phyloP scores from a whole-genome alignment of 37 sponge, comb jelly and placozoan species.

The Geodia barretti region DNA sequence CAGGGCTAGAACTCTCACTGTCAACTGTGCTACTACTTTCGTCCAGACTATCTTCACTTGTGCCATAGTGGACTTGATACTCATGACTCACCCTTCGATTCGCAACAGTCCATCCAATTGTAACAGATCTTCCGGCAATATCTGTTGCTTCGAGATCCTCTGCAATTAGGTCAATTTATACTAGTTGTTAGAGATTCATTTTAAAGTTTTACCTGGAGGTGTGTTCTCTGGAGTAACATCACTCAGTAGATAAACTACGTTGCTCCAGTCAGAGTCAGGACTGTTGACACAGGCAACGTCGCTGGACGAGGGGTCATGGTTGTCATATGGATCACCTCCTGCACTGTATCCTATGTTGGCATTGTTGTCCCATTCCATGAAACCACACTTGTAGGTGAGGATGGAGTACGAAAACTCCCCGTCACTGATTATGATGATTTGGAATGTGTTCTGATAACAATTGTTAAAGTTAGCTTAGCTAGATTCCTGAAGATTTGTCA shows the following conservation, averaged over 20 bases:
- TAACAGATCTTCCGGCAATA: not conserved
- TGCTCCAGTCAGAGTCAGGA: slow-evolving; percentile 13
- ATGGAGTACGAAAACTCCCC: slow-evolving; percentile 34
- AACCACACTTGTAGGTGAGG: slow-evolving; percentile 60
- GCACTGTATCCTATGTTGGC: slow-evolving; percentile 47
- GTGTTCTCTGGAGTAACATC: not conserved
- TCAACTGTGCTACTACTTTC: not conserved
- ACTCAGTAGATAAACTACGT: slow-evolving; percentile 38
- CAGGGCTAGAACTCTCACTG: slow-evolving; percentile 10
- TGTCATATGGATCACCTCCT: slow-evolving; percentile 1
- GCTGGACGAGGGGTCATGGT: slow-evolving; percentile 15
- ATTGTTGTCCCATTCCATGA: slow-evolving; percentile 44
- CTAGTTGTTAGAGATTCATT: no score
- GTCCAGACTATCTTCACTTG: not conserved
- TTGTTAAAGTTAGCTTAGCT: not conserved
- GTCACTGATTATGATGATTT: slow-evolving; percentile 61
- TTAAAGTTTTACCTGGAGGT: not conserved
- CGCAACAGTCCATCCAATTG: slow-evolving; percentile 27
- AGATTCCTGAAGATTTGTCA: not conserved
- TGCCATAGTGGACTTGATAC: slow-evolving; percentile 30
- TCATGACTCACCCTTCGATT: slow-evolving; percentile 6
- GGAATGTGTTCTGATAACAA: slow-evolving; percentile 40
- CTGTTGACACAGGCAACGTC: slow-evolving; percentile 22
- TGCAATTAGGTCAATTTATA: not conserved
- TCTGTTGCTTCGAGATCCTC: not conserved